phyloP scores from a whole-genome alignment of 2,888 invertebrate species.

The Sinelater perroti region DNA sequence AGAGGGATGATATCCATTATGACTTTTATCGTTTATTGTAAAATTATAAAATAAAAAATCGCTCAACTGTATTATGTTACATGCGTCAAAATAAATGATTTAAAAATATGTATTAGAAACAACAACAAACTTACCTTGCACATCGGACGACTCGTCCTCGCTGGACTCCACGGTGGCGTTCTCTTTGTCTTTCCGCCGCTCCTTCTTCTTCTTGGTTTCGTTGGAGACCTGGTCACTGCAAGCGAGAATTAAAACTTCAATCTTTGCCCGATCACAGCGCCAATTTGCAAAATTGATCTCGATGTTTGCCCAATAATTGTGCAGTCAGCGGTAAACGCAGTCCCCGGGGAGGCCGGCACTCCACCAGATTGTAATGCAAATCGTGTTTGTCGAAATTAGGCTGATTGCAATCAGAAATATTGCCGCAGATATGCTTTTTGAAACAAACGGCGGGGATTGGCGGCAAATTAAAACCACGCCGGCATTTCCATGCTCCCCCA shows the following conservation, averaged over 20 bases:
- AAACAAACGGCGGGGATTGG: too few species aligned
- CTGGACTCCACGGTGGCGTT: constrained; percentile 65
- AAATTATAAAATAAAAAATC: constrained; percentile 3
- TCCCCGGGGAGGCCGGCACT: constrained; percentile 45
- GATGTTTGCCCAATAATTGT: constrained; percentile 61
- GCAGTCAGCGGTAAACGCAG: constrained; percentile 58
- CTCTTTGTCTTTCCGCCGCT: constrained; percentile 66
- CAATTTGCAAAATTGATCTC: constrained; percentile 59
- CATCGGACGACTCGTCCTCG: constrained; percentile 65
- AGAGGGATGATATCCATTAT: too few species aligned
- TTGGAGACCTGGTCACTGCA: constrained; percentile 56
- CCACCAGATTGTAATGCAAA: constrained; percentile 58
- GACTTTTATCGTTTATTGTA: neutral
- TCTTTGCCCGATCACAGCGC: constrained; percentile 42
- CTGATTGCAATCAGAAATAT: constrained; percentile 47
- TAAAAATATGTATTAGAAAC: neutral
- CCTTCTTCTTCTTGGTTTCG: constrained; percentile 69
- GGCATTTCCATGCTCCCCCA: too few species aligned
- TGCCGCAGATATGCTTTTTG: too few species aligned
- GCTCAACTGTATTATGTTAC: neutral
- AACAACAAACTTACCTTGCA: constrained; percentile 63
- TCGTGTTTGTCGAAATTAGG: constrained; percentile 56
- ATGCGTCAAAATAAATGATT: neutral
- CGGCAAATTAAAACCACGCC: too few species aligned
- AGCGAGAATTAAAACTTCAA: too few species aligned